Base-by-base conservation (phyloP, 2,888 invertebrate species). In the Harpagoxenus sublaevis region DNA sequence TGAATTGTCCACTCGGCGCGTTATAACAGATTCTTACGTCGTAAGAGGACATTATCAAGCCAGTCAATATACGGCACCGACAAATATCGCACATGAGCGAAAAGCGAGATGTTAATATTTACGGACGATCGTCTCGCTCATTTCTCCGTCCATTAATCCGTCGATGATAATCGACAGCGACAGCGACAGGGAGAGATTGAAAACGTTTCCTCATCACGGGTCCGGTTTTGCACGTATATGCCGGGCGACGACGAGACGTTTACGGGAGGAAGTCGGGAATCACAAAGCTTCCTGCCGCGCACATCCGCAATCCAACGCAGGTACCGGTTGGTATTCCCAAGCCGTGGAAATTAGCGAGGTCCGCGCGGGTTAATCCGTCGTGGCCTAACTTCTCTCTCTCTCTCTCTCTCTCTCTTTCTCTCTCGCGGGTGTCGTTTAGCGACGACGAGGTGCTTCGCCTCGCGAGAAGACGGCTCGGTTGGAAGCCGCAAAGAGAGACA, bases 341-440 rank as follows among this genome's bases (percentile, higher is more conserved):
- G 88, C 79, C 42, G 84, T 70, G 84, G 87, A 88, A 89, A 89
- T 90, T 87, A 89, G 83, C 86, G 68, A 83, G 86, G 63, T 84
- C 66, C 75, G 68, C 68, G 62, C 62, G n/a, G 84, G 87, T 85
- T 88, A 84, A 88, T 86, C 77, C 28, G 57, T n/a, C 78, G 60
- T 81, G 83, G 79, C 57, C 73, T 70, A 48, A 79, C 83, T 71
- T 55, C 8, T 60, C 60, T 71, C 23, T 70, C 12, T 66, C 55
- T 23, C 28, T 66, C 28, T 77, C 9, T 66, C 55, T 77, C 42
- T 66, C 42, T 77, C 39, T 65, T 23, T 39, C 51, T 63, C 31
- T 28, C 28, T 75, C 15, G 35, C 79, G 48, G n/a, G 79, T 87
- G 82, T 84, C 78, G 79, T 88, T 84, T 84, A 68, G 48, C n/a